Conservation (phyloP, 2,888 invertebrate genomes). For the Phalera bucephala region DNA sequence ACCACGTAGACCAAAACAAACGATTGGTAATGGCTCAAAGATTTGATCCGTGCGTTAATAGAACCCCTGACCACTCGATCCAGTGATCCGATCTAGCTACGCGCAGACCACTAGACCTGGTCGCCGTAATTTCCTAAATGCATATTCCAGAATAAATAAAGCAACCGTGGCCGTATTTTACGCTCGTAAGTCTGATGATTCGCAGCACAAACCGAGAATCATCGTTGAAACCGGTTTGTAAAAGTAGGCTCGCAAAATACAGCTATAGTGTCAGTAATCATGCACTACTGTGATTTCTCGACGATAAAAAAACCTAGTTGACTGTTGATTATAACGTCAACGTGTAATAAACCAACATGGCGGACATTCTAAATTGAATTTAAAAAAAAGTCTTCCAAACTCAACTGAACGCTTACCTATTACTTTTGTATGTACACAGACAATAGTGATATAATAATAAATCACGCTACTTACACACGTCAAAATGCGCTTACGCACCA, state of each 20-base stretch:
- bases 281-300: constrained; percentile 35
- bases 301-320: constrained; percentile 26
- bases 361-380: not conserved
- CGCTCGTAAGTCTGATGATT: constrained; percentile 23
- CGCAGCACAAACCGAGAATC: constrained; percentile 49
- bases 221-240: constrained; percentile 66
- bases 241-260: constrained; percentile 74
- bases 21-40: too few species aligned
- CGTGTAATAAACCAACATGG: constrained; percentile 14
- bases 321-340: constrained; percentile 23
- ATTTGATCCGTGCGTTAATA: too few species aligned
- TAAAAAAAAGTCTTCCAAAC: constrained; percentile 22
- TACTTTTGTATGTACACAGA: too few species aligned
- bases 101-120: too few species aligned
- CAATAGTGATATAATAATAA: constrained; percentile 47
- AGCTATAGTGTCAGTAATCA: constrained; percentile 41
- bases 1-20: too few species aligned
- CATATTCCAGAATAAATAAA: not conserved
- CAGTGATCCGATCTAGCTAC: too few species aligned
- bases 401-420: too few species aligned
- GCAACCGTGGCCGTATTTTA: constrained; percentile 11
- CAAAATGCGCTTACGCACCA: constrained; percentile 64
- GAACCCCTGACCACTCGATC: too few species aligned
- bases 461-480: constrained; percentile 68
- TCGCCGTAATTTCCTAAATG: too few species aligned